These are phyloP conservation scores for Zaprionus nigranus DNA, from an alignment of 1,140 invertebrate species.

Conservation along the genomic window DNA sequence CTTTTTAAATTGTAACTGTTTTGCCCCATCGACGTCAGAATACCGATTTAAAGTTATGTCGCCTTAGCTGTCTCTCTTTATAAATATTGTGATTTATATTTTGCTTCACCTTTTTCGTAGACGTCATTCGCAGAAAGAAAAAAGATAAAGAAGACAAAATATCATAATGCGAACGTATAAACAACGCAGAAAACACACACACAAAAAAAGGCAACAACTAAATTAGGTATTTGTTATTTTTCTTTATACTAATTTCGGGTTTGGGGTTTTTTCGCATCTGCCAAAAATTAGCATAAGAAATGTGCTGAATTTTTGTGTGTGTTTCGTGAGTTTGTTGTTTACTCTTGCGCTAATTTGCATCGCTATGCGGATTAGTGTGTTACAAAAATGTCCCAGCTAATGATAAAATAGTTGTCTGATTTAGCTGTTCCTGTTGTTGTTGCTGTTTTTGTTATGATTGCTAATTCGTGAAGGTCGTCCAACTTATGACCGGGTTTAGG, in stretches of 20 bases:
- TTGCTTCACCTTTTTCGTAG: constrained; percentile 60
- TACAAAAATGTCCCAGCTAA: constrained; percentile 62
- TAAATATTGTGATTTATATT: constrained; percentile 55
- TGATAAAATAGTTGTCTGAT: constrained; percentile 38
- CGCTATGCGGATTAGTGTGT: constrained; percentile 78
- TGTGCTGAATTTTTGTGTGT: constrained; percentile 64
- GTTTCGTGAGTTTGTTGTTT: constrained; percentile 21
- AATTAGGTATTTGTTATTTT: constrained; percentile 61
- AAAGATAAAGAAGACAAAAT: constrained; percentile 32
- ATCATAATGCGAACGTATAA: constrained; percentile 28
- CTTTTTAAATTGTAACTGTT: constrained; percentile 41
- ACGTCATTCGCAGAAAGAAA: constrained; percentile 58
- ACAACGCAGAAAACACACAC: constrained; percentile 46
- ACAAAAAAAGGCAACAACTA: constrained; percentile 52
- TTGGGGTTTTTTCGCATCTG: constrained; percentile 74
- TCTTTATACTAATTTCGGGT: constrained; percentile 56
- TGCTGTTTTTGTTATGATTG: constrained; percentile 14
- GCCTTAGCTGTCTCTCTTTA: constrained; percentile 1
- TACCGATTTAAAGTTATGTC: constrained; percentile 19
- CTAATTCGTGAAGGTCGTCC: constrained; percentile 65
- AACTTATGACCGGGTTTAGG: constrained; percentile 53
- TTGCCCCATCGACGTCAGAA: constrained; percentile 43
- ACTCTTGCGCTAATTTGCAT: constrained; percentile 68
- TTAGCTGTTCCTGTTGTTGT: constrained; percentile 17
- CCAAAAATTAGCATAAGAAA: constrained; percentile 81